Conservation (phyloP, 2,113 vertebrate genomes). For the Anthoscopus minutus region DNA sequence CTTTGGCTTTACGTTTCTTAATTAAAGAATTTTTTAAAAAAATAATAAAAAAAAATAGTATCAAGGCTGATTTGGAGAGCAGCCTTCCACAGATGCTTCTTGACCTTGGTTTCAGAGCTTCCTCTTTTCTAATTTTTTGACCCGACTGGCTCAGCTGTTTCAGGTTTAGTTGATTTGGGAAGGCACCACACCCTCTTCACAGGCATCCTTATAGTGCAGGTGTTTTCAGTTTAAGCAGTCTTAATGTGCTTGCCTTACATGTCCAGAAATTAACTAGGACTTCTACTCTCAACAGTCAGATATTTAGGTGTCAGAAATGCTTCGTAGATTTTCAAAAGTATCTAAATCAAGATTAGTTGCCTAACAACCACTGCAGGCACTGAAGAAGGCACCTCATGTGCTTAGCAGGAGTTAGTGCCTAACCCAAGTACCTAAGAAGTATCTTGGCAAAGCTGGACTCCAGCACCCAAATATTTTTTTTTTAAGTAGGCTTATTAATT, state of each 20-base stretch:
- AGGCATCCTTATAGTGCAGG: not conserved
- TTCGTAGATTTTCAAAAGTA: not conserved
- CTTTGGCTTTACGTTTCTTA: not conserved
- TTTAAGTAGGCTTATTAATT: not conserved
- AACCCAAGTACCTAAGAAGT: not conserved
- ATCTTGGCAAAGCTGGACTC: not conserved
- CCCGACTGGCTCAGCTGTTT: not conserved
- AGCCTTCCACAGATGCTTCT: fast-evolving
- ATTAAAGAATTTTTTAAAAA: not conserved
- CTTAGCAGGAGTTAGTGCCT: not conserved
- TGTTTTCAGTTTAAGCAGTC: not conserved
- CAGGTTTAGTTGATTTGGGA: not conserved
- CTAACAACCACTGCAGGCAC: not conserved
- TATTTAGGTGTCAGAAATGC: conserved; percentile 3
- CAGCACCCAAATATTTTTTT: not conserved
- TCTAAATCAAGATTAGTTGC: conserved; percentile 16
- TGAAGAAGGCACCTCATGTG: not conserved
- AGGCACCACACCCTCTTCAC: not conserved
- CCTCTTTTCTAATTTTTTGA: not conserved
- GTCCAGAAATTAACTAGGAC: not conserved
- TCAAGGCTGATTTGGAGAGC: fast-evolving
- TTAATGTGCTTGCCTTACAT: not conserved
- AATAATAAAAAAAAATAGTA: fast-evolving
- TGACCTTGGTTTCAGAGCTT: fast-evolving
- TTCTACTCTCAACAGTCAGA: not conserved